A percentile compares a stretch with the other conserved stretches of the same genome.
phyloP scores from a whole-genome alignment of 2,888 invertebrate species.

The Hymenopus coronatus region DNA sequence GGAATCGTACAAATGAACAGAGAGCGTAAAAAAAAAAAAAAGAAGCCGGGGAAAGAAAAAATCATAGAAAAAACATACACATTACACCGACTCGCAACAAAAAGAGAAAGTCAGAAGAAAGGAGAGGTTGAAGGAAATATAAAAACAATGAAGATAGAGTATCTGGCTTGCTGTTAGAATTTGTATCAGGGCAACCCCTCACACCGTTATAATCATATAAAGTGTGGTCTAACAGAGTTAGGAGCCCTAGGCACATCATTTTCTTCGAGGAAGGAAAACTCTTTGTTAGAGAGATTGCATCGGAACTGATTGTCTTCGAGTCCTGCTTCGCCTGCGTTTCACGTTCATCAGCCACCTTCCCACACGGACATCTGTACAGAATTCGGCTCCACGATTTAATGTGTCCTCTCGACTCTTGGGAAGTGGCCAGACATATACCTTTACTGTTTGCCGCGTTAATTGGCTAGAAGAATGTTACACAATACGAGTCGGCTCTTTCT shows the following conservation, averaged over 20 bases:
- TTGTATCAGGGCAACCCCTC: not conserved
- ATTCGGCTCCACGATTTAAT: not conserved
- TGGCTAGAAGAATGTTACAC: too few species aligned
- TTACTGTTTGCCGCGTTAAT: too few species aligned
- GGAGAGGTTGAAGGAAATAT: slow-evolving; percentile 12
- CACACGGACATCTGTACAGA: not conserved
- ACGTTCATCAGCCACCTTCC: not conserved
- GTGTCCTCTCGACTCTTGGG: too few species aligned
- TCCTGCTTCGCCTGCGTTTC: not conserved
- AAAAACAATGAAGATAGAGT: slow-evolving; percentile 15
- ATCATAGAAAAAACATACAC: slow-evolving; percentile 6
- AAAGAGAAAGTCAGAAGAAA: not conserved
- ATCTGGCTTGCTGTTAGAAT: not conserved
- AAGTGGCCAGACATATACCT: not conserved
- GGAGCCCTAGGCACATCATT: not conserved
- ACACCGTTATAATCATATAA: not conserved
- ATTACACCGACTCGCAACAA: not conserved
- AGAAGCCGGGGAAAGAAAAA: not conserved
- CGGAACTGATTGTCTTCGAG: not conserved
- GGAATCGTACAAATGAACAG: not conserved
- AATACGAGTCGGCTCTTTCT: too few species aligned
- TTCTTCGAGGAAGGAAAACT: not conserved
- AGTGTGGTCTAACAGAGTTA: not conserved
- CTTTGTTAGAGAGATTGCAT: not conserved
- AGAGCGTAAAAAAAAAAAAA: not conserved